These are phyloP conservation scores for Eremobia ochroleuca DNA, from an alignment of 2,888 invertebrate genomes.

Conservation along the genomic window DNA sequence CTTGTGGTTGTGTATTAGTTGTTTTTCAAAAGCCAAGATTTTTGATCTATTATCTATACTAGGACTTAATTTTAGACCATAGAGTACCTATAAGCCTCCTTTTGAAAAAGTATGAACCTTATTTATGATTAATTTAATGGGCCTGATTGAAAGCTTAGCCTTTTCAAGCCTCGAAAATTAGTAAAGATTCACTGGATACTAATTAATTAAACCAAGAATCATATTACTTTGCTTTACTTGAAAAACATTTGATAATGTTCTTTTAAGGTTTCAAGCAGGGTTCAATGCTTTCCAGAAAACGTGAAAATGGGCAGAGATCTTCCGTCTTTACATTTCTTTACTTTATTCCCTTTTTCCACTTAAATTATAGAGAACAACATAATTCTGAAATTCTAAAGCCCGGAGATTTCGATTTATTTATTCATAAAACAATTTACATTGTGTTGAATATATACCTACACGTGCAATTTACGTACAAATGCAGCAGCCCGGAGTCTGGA, in stretches of 20 bases:
- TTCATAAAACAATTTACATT: too few species aligned
- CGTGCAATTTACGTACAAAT: too few species aligned
- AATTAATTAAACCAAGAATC: conserved; percentile 9
- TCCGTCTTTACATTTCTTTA: not conserved
- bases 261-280: not conserved
- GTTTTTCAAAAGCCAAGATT: not conserved
- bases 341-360: not conserved
- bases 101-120: not conserved
- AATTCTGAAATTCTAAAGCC: too few species aligned
- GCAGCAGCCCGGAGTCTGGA: too few species aligned
- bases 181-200: not conserved
- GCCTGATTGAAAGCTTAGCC: not conserved
- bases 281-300: not conserved
- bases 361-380: not conserved
- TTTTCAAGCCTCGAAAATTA: conserved; percentile 13
- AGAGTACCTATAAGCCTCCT: not conserved
- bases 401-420: too few species aligned
- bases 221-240: not conserved
- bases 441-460: too few species aligned
- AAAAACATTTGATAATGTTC: not conserved
- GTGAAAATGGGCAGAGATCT: not conserved
- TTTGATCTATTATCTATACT: not conserved
- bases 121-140: conserved; percentile 2
- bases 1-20: too few species aligned
- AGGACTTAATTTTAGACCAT: not conserved